Evolutionary conservation across 2,888 invertebrate species (phyloP).

Genomic region (Plebejus melissa): DNA sequence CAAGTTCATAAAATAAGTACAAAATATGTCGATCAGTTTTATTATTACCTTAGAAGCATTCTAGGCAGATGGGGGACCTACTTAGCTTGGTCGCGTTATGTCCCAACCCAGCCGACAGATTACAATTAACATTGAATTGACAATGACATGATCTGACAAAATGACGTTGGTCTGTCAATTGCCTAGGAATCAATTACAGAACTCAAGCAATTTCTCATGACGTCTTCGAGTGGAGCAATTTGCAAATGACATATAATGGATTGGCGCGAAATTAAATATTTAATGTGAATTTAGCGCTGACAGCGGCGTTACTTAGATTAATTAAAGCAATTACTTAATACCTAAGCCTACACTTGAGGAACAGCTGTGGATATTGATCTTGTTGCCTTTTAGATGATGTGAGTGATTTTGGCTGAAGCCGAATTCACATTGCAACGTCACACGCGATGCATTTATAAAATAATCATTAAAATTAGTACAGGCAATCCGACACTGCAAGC

Average conservation of each 20-base stretch:
- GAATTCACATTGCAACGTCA: neutral
- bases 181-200: neutral
- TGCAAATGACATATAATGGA: constrained; percentile 17
- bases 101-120: too few species aligned
- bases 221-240: neutral
- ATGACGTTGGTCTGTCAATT: too few species aligned
- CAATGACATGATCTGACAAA: too few species aligned
- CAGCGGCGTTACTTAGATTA: neutral
- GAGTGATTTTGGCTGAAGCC: neutral
- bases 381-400: neutral
- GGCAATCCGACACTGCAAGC: too few species aligned
- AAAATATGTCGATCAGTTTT: neutral
- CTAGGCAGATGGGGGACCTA: too few species aligned
- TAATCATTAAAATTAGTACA: too few species aligned
- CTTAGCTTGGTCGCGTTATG: too few species aligned
- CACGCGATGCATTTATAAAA: neutral
- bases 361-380: neutral
- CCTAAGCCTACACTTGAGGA: neutral
- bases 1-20: neutral
- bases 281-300: constrained; percentile 11
- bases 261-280: constrained; percentile 17
- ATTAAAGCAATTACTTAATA: constrained; percentile 2
- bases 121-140: too few species aligned
- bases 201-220: neutral
- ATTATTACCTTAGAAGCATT: neutral